Conservation (phyloP, 2,113 vertebrate genomes). For the Scartelaos histophorus region DNA sequence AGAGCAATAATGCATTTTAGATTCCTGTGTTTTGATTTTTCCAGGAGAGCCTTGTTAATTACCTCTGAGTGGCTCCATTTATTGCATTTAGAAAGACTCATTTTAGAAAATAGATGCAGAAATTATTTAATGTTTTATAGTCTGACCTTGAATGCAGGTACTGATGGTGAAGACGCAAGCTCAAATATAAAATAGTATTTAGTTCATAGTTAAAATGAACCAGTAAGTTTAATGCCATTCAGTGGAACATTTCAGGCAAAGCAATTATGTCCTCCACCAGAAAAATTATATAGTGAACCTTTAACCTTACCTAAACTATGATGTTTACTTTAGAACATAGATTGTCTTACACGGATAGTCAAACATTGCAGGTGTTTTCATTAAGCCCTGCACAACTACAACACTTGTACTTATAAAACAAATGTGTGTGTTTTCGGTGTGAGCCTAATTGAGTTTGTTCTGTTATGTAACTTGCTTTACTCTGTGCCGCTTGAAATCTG, state of each 20-base stretch:
- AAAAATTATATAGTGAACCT: no score
- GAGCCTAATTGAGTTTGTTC: slow-evolving; percentile 11
- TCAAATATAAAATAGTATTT: background rate
- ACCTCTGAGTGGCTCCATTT: background rate
- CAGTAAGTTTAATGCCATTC: no score
- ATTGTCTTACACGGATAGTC: background rate
- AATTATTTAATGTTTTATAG: background rate
- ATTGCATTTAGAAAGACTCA: background rate
- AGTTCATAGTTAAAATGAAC: no score
- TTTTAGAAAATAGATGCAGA: background rate
- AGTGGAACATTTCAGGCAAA: no score
- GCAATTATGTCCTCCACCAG: no score
- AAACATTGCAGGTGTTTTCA: background rate
- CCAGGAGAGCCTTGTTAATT: background rate
- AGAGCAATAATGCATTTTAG: background rate
- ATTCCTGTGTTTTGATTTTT: slow-evolving; percentile 6
- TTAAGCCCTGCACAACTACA: background rate
- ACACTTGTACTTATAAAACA: background rate
- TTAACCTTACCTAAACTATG: background rate
- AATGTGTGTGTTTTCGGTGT: background rate
- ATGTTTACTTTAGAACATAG: background rate
- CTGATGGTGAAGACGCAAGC: background rate
- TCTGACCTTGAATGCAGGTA: background rate
- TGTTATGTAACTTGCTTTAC: background rate
- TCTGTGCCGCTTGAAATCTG: slow-evolving; percentile 2